Evolutionary conservation across 2,113 vertebrate species (phyloP).

Genomic region (Chloropsis hardwickii): DNA sequence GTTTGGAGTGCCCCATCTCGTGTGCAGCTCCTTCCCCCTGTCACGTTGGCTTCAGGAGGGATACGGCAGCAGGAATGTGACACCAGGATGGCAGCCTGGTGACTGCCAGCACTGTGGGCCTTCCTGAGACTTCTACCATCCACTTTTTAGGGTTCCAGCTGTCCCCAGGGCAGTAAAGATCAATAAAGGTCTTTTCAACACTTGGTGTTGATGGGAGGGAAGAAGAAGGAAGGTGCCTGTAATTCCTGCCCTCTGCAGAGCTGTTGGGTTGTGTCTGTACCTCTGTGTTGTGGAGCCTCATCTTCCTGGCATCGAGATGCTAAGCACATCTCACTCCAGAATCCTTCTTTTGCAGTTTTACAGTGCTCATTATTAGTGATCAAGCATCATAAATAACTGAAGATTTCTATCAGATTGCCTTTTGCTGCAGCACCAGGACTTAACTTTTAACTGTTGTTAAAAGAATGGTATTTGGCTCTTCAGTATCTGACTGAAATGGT

Average conservation of each 20-base stretch:
- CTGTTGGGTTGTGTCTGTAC: not conserved
- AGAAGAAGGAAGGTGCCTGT: not conserved
- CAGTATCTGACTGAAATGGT: not conserved
- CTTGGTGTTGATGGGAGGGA: not conserved
- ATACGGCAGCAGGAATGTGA: rapidly evolving
- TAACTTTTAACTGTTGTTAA: not conserved
- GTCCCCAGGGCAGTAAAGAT: not conserved
- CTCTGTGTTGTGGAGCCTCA: not conserved
- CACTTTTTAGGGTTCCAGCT: not conserved
- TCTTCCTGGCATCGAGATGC: not conserved
- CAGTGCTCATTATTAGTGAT: not conserved
- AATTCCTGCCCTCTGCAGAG: not conserved
- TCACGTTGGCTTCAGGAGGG: not conserved
- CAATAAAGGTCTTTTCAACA: rapidly evolving
- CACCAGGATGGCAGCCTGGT: not conserved
- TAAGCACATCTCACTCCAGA: not conserved
- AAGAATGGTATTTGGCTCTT: not conserved
- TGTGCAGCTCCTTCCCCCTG: not conserved
- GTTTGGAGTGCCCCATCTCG: rapidly evolving
- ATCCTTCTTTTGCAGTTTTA: not conserved
- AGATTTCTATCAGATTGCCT: not conserved
- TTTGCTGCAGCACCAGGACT: not conserved
- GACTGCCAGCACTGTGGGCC: not conserved
- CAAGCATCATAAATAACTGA: not conserved
- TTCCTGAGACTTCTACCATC: not conserved